Conservation (phyloP, 2,888 invertebrate species). For the Aporophyla lueneburgensis region DNA sequence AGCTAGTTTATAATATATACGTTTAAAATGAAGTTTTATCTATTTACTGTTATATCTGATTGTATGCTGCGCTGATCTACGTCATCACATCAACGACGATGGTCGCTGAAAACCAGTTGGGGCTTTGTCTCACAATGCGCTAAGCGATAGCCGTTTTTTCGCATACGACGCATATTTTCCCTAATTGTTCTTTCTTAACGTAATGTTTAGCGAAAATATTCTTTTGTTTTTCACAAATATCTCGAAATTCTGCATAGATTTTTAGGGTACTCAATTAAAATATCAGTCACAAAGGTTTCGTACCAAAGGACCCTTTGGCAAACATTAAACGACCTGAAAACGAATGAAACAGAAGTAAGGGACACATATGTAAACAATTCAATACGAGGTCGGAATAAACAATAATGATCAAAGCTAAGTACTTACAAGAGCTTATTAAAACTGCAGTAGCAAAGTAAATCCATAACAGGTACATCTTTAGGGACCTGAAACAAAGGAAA, state of each 20-base stretch:
- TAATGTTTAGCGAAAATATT: no score
- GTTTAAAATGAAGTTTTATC: no score
- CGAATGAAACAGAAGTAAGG: slow-evolving; percentile 25
- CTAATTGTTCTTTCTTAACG: no score
- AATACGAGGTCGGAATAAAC: background rate
- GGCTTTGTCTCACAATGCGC: no score
- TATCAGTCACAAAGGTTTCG: slow-evolving; percentile 10
- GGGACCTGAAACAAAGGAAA: slow-evolving; percentile 49
- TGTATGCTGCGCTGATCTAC: no score
- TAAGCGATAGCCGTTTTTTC: no score
- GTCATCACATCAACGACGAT: no score
- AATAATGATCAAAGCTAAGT: slow-evolving; percentile 2
- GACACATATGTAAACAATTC: slow-evolving; percentile 9
- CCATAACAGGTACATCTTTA: slow-evolving; percentile 52
- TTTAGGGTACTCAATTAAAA: background rate
- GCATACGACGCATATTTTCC: no score
- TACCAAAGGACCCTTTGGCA: slow-evolving; percentile 5
- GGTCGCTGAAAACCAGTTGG: no score
- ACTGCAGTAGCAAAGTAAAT: slow-evolving; percentile 27
- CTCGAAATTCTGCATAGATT: background rate
- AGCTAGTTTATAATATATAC: no score
- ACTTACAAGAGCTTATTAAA: slow-evolving; percentile 58
- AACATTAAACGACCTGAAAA: slow-evolving; percentile 22
- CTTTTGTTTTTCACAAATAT: no score
- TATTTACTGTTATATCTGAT: no score